Base-by-base conservation (phyloP, 2,888 invertebrate species). In the Melanchra persicariae region DNA sequence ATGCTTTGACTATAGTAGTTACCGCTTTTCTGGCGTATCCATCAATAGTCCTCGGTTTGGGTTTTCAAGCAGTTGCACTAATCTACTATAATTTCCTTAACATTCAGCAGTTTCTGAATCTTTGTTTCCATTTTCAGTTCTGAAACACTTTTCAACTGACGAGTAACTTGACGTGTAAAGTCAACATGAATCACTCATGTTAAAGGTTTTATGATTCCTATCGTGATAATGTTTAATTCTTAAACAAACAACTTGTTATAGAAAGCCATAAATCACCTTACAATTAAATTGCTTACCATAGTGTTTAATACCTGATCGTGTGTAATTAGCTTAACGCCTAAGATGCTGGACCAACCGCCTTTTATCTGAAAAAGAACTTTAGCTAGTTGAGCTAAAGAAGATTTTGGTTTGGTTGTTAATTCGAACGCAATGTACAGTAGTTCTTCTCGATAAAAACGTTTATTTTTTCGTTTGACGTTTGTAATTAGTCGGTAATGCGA, bases 401-500 rank as follows among this genome's bases (percentile, higher is more conserved):
- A 43, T 22, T 74, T 55, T 75, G 0, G 0, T 17, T 34, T 49
- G 40, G 0, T 10, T 3, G 2, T 3, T 59, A 43, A 59, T 60
- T 52, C 24, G 60, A 65, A 61, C 62, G 55, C 69, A 40, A 77
- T 70, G 30, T 67, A 74, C 84, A 84, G 84, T 81, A 77, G 78
- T 74, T 66, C 51, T 49, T 65, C 4, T 17, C 59, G 43, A 71
- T 64, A 84, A 77, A 82, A 77, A 69, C 68, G 59, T 73, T 74
- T 84, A 83, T 81, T 76, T 86, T 87, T 87, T 87, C 70, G 70
- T 72, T 51, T 82, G 81, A 83, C 83, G 82, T 82, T 88, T 83
- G 88, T 92, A 93, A 93, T 93, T 92, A 92, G 89, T 90, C 85
- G 87, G 88, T 91, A 92, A 91, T 91, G 90, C 87, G 88, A 90